A percentile compares a stretch with the other conserved stretches of the same genome.
These are phyloP conservation scores for Nematopogon swammerdamellus DNA, from an alignment of 2,888 invertebrate genomes.

Conservation along the genomic window DNA sequence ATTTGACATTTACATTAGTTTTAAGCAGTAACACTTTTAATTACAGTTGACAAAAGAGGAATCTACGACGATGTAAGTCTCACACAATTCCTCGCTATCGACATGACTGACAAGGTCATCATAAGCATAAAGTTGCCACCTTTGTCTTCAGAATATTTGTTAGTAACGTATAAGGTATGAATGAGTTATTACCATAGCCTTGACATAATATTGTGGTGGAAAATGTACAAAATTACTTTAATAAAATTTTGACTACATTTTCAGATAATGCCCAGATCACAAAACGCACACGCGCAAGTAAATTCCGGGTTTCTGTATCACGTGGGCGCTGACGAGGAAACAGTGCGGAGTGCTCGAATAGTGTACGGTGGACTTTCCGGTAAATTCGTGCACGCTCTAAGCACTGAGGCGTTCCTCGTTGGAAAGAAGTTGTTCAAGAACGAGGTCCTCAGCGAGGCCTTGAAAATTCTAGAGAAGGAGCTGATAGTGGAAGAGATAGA, in stretches of 20 bases:
- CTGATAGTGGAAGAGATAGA: conserved; percentile 37
- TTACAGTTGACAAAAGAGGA: conserved; percentile 19
- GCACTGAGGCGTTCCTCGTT: conserved; percentile 45
- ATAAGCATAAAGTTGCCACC: conserved; percentile 54
- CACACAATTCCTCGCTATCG: conserved; percentile 30
- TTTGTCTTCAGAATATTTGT: conserved; percentile 35
- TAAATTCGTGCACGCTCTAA: conserved; percentile 36
- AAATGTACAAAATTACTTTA: too few relatives aligned
- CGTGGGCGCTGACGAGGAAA: conserved; percentile 31
- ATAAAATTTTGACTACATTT: too few relatives aligned
- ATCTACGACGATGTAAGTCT: conserved; percentile 23
- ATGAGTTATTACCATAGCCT: too few relatives aligned
- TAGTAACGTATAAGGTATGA: conserved; percentile 65
- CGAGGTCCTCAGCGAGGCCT: conserved; percentile 23
- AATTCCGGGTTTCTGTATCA: conserved; percentile 69
- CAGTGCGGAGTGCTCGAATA: conserved; percentile 44
- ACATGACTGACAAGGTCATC: conserved; percentile 47
- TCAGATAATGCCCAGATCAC: conserved; percentile 69
- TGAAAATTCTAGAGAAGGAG: conserved; percentile 22
- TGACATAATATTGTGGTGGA: too few relatives aligned
- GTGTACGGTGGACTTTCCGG: conserved; percentile 59
- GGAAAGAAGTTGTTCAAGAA: conserved; percentile 38
- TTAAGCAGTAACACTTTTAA: too few relatives aligned
- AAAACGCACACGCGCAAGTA: conserved; percentile 72
- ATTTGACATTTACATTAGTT: too few relatives aligned